phyloP scores from a whole-genome alignment of 23 tunicate species.

The Trididemnum nubilum region DNA sequence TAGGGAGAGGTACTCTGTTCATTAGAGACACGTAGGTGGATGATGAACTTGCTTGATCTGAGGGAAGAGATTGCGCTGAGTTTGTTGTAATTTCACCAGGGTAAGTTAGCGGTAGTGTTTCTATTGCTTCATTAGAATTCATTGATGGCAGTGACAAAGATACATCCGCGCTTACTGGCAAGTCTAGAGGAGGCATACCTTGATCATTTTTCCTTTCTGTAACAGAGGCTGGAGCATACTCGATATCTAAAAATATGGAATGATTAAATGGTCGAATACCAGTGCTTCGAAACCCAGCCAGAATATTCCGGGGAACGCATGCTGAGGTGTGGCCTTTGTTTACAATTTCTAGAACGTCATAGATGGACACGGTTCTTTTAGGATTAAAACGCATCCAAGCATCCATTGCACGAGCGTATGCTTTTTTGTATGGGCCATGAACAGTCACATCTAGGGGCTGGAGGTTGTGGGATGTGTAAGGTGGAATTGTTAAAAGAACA shows the following conservation, averaged over 20 bases:
- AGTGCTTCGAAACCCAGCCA: neutral
- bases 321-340: neutral
- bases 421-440: neutral
- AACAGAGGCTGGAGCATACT: neutral
- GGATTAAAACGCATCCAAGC: neutral
- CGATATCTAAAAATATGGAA: neutral
- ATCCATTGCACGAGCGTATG: neutral
- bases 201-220: neutral
- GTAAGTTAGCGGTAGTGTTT: neutral
- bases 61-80: neutral
- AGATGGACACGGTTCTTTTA: neutral
- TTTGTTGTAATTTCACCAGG: neutral
- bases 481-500: neutral
- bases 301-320: neutral
- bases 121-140: neutral
- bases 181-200: neutral
- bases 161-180: neutral
- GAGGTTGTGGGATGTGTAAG: conserved; percentile 2
- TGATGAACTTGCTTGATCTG: neutral
- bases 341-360: neutral
- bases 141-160: neutral
- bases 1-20: neutral
- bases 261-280: neutral
- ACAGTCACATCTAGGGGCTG: neutral
- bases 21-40: neutral